phyloP scores from a whole-genome alignment of 1,140 invertebrate genomes.

The Ephestia elutella region DNA sequence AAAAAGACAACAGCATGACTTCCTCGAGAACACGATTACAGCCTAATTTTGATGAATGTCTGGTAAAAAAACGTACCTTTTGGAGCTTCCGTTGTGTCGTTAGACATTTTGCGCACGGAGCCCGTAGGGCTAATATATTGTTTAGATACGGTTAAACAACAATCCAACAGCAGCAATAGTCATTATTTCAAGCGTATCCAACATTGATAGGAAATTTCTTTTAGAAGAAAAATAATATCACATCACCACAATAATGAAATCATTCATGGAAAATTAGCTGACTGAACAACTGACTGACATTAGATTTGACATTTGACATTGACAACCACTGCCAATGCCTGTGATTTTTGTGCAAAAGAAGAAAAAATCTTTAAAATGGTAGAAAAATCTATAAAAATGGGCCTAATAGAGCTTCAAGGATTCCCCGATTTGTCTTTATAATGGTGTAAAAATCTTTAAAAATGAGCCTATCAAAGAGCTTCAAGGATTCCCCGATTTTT shows the following conservation, averaged over 20 bases:
- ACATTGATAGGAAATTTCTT: not conserved
- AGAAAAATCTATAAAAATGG: no score
- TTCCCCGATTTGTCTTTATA: no score
- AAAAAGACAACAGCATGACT: constrained; percentile 60
- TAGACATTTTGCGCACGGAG: constrained; percentile 43
- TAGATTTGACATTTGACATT: not conserved
- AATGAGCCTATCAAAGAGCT: no score
- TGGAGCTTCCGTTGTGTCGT: constrained; percentile 31
- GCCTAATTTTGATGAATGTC: constrained; percentile 17
- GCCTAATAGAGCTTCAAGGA: no score
- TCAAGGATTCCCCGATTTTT: no score
- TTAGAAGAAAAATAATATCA: not conserved
- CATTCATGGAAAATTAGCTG: constrained; percentile 20
- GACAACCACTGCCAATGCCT: not conserved
- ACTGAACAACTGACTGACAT: not conserved
- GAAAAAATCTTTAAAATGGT: no score
- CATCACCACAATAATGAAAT: not conserved
- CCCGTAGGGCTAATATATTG: not conserved
- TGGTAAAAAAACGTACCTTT: constrained; percentile 56
- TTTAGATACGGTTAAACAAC: not conserved
- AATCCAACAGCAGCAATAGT: not conserved
- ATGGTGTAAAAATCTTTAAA: no score
- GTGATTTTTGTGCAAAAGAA: no score
- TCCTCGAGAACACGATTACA: constrained; percentile 24
- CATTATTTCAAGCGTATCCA: not conserved